Evolutionary conservation across 2,113 vertebrate species (phyloP).

Genomic region (Telmatochromis sp.): DNA sequence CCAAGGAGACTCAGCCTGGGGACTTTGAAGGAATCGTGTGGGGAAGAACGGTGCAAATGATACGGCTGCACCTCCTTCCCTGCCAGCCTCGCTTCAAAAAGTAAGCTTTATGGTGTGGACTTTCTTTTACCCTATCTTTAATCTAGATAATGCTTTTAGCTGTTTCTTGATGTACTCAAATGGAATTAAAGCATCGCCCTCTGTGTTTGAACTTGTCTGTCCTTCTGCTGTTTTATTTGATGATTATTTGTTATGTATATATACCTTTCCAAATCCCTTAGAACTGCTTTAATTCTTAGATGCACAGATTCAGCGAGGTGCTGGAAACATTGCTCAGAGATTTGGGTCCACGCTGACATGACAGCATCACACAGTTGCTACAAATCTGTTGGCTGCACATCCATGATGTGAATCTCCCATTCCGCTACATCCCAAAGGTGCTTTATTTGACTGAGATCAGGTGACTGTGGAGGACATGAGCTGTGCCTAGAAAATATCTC

Average conservation of each 20-base stretch:
- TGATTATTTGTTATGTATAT: not conserved
- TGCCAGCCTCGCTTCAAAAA: slow-evolving; percentile 53
- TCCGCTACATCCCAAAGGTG: not conserved
- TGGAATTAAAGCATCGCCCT: not conserved
- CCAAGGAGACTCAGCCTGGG: not conserved
- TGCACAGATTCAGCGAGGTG: not conserved
- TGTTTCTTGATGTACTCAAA: not conserved
- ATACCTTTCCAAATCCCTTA: not conserved
- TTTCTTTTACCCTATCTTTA: not conserved
- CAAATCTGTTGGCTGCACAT: not conserved
- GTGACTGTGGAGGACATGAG: not conserved
- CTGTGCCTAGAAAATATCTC: not conserved
- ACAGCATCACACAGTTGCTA: not conserved
- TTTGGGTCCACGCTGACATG: not conserved
- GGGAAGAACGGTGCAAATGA: slow-evolving; percentile 41
- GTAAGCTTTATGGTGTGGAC: slow-evolving; percentile 6
- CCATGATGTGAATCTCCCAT: not conserved
- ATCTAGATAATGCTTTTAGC: not conserved
- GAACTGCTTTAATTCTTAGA: not conserved
- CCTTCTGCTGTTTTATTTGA: not conserved
- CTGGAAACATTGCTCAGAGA: not conserved
- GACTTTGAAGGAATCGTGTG: not conserved
- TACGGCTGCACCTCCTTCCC: slow-evolving; percentile 18
- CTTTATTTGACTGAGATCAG: not conserved
- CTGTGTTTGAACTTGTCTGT: not conserved